Evolutionary conservation across 2,797 vertebrate species (phyloP).

Genomic region (Sparidentex hasta): DNA sequence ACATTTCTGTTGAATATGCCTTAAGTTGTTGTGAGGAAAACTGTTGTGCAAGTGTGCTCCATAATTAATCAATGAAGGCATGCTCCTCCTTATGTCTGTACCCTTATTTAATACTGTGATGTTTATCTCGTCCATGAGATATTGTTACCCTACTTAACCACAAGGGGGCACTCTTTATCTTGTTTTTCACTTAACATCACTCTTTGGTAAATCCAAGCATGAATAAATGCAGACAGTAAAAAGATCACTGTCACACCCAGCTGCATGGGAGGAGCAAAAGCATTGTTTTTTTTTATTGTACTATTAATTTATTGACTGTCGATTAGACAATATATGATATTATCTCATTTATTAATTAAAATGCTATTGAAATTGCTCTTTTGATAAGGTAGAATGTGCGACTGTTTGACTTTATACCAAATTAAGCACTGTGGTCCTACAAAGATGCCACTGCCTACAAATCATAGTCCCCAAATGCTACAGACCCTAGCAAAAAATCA

Average conservation of each 20-base stretch:
- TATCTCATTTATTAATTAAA: no score
- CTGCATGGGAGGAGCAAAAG: neutral
- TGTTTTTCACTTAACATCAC: neutral
- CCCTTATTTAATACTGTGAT: neutral
- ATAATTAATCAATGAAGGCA: neutral
- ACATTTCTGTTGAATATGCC: neutral
- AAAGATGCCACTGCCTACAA: no score
- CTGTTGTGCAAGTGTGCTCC: neutral
- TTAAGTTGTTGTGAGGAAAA: neutral
- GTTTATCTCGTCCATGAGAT: neutral
- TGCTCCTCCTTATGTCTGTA: neutral
- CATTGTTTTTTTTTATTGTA: neutral
- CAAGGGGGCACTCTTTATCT: conserved; percentile 63
- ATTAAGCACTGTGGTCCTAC: no score
- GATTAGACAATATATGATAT: neutral
- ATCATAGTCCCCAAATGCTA: no score
- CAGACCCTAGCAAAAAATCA: no score
- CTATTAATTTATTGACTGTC: neutral
- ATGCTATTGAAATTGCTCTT: no score
- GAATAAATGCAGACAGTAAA: neutral
- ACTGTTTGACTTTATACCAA: no score
- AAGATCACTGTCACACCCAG: neutral
- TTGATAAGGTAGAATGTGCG: no score
- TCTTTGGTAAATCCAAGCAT: neutral
- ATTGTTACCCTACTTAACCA: conserved; percentile 39